phyloP scores from a whole-genome alignment of 2,888 invertebrate species.

The Aphodius granarius region DNA sequence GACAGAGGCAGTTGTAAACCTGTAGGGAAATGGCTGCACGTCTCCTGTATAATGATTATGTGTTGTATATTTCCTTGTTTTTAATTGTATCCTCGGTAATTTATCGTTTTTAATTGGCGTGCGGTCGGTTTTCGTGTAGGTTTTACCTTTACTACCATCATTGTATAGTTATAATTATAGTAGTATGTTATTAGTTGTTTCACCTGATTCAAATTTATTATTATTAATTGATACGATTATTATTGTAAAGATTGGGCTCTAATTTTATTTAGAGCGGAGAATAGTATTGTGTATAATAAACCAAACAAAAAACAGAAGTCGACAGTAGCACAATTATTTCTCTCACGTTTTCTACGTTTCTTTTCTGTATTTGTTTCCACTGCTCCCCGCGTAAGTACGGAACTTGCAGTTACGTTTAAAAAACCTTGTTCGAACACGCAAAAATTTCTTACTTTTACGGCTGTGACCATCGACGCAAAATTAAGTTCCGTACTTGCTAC shows the following conservation, averaged over 20 bases:
- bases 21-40: constrained; percentile 44
- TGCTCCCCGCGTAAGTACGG: neutral
- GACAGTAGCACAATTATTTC: constrained; percentile 52
- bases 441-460: neutral
- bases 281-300: constrained; percentile 48
- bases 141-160: constrained; percentile 42
- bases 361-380: neutral
- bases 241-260: constrained; percentile 39
- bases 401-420: neutral
- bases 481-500: neutral
- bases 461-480: neutral
- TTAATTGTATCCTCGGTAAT: neutral
- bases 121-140: constrained; percentile 46
- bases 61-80: constrained; percentile 17
- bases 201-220: constrained; percentile 45
- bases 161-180: constrained; percentile 52
- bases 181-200: constrained; percentile 47
- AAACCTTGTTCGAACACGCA: neutral
- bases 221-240: constrained; percentile 30
- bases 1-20: constrained; percentile 37
- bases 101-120: constrained; percentile 4
- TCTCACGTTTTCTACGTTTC: constrained; percentile 26
- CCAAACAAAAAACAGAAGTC: constrained; percentile 41
- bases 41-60: neutral
- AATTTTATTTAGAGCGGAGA: constrained; percentile 41